These are phyloP conservation scores for Drosophila repleta DNA, from an alignment of 1,140 invertebrate genomes.

Conservation along the genomic window DNA sequence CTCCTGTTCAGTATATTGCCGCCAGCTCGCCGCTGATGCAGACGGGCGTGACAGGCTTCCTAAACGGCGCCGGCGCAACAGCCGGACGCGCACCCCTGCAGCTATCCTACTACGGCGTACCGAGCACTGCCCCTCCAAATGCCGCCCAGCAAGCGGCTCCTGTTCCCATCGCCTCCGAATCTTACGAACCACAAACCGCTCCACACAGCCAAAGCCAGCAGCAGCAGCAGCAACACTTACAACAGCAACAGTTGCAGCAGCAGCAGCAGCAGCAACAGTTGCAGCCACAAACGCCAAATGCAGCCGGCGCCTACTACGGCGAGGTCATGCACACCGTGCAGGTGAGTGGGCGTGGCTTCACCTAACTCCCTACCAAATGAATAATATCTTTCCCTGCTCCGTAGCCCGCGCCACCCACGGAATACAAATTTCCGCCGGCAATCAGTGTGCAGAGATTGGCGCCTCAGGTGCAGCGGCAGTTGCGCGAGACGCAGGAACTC, in stretches of 20 bases:
- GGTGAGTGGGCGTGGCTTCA: slow-evolving; percentile 42
- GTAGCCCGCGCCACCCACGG: slow-evolving; percentile 66
- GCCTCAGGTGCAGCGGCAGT: slow-evolving; percentile 82
- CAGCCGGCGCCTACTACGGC: slow-evolving; percentile 75
- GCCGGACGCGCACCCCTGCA: slow-evolving; percentile 60
- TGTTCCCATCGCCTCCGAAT: slow-evolving; percentile 54
- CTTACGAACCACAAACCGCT: slow-evolving; percentile 75
- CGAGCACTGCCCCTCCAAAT: slow-evolving; percentile 57
- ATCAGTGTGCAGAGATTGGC: slow-evolving; percentile 83
- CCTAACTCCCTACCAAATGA: not conserved
- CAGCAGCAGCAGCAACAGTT: slow-evolving; percentile 55
- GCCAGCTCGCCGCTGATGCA: slow-evolving; percentile 56
- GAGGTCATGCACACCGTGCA: slow-evolving; percentile 78
- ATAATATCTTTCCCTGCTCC: not conserved
- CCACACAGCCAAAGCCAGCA: slow-evolving; percentile 76
- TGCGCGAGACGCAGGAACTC: slow-evolving; percentile 84
- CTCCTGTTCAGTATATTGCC: slow-evolving; percentile 69
- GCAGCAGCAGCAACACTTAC: slow-evolving; percentile 43
- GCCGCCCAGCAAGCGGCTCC: slow-evolving; percentile 43
- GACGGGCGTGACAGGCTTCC: slow-evolving; percentile 55
- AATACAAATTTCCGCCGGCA: slow-evolving; percentile 83
- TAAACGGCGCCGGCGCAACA: slow-evolving; percentile 71
- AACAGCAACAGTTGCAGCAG: slow-evolving; percentile 34
- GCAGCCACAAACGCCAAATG: slow-evolving; percentile 46
- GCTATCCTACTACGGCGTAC: slow-evolving; percentile 70